phyloP scores from a whole-genome alignment of 2,888 invertebrate species.

The Antitype chi region DNA sequence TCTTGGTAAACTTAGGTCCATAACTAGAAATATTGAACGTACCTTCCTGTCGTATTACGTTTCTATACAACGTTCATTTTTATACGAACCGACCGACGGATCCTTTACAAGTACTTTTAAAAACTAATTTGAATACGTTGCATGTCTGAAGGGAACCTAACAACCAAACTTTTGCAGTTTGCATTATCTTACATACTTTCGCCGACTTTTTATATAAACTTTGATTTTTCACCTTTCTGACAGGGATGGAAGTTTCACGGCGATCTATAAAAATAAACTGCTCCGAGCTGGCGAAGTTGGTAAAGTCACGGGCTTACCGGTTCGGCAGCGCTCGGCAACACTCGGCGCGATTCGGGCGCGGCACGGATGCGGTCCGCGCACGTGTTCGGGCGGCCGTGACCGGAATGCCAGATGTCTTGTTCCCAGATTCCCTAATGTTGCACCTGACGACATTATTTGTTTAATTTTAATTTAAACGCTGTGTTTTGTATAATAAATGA shows the following conservation, averaged over 20 bases:
- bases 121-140: slow-evolving; percentile 69
- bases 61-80: slow-evolving; percentile 25
- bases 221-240: slow-evolving; percentile 72
- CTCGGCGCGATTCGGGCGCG: slow-evolving; percentile 48
- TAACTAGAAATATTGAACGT: neutral
- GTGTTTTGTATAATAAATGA: slow-evolving; percentile 40
- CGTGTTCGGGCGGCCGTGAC: slow-evolving; percentile 57
- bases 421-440: slow-evolving; percentile 51
- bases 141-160: slow-evolving; percentile 67
- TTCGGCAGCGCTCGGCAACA: slow-evolving; percentile 9
- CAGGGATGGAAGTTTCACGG: slow-evolving; percentile 68
- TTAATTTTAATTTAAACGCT: slow-evolving; percentile 54
- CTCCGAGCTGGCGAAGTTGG: slow-evolving; percentile 59
- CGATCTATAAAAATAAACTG: slow-evolving; percentile 72
- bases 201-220: slow-evolving; percentile 64
- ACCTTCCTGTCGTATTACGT: neutral
- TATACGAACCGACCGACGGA: slow-evolving; percentile 33
- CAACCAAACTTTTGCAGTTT: slow-evolving; percentile 71
- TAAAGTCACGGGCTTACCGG: slow-evolving; percentile 55
- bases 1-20: neutral
- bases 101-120: slow-evolving; percentile 54
- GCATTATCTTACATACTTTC: slow-evolving; percentile 68
- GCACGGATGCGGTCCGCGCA: slow-evolving; percentile 45
- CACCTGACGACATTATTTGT: slow-evolving; percentile 65
- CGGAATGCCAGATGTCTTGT: slow-evolving; percentile 45